Evolutionary conservation across 2,888 invertebrate genomes (phyloP).

Genomic region (Ditula angustiorana): DNA sequence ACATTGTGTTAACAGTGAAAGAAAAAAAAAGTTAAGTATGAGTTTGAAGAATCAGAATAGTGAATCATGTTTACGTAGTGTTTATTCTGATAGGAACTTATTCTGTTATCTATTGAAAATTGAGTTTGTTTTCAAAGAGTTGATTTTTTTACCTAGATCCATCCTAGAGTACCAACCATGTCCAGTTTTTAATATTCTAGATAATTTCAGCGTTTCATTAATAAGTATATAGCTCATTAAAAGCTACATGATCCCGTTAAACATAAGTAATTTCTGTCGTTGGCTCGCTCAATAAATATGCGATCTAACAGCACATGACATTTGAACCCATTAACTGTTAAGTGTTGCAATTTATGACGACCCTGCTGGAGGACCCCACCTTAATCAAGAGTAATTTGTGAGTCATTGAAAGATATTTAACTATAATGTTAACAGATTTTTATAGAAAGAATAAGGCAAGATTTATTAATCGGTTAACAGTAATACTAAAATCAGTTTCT

Average conservation of each 20-base stretch:
- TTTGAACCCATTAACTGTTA: background rate
- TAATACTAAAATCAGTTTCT: too few species aligned
- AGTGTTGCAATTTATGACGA: background rate
- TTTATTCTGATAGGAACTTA: too few species aligned
- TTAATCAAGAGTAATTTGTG: background rate
- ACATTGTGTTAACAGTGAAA: too few species aligned
- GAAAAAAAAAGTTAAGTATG: too few species aligned
- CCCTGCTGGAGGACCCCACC: background rate
- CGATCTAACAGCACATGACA: conserved; percentile 1
- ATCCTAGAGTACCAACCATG: too few species aligned
- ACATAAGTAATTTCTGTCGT: background rate
- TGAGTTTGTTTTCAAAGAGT: too few species aligned
- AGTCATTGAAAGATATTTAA: background rate
- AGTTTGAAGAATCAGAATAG: too few species aligned
- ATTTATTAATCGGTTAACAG: too few species aligned
- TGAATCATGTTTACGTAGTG: too few species aligned
- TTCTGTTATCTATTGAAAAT: too few species aligned
- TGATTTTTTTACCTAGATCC: background rate
- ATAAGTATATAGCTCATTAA: conserved; percentile 2
- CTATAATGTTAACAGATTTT: too few species aligned
- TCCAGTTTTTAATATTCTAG: background rate
- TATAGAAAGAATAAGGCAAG: too few species aligned
- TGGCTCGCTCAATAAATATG: background rate
- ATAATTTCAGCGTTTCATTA: background rate
- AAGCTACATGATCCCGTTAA: background rate